phyloP scores from a whole-genome alignment of 2,113 vertebrate species.

The Dunckerocampus dactyliophorus region DNA sequence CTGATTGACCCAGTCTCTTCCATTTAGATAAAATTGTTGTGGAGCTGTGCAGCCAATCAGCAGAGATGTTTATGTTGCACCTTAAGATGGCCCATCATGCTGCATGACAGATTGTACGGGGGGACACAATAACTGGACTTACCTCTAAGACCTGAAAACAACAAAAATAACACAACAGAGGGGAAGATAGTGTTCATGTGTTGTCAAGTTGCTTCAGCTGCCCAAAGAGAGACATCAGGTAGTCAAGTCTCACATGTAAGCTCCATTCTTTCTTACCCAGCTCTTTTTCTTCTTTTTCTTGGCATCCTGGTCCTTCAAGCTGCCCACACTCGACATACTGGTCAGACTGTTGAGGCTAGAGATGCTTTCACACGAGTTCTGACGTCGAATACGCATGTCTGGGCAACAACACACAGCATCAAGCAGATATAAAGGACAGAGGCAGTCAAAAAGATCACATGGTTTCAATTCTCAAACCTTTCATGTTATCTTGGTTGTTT shows the following conservation, averaged over 20 bases:
- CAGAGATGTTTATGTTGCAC: slow-evolving; percentile 31
- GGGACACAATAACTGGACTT: slow-evolving; percentile 29
- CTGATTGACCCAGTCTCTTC: slow-evolving; percentile 25
- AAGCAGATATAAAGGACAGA: background rate
- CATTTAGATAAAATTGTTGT: too few relatives aligned
- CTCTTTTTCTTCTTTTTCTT: slow-evolving; percentile 98
- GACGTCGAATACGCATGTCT: slow-evolving; percentile 87
- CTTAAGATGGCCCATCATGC: slow-evolving; percentile 30
- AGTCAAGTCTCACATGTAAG: background rate
- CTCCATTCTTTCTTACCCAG: slow-evolving; percentile 77
- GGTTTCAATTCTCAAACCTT: slow-evolving; percentile 69
- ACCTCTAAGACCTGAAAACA: slow-evolving; percentile 53
- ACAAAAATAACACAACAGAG: slow-evolving; percentile 43
- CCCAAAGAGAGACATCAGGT: slow-evolving; percentile 8
- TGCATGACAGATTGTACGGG: slow-evolving; percentile 15
- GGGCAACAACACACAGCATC: background rate
- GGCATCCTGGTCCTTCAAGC: slow-evolving; percentile 86
- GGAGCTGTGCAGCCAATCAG: slow-evolving; percentile 25
- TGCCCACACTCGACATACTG: slow-evolving; percentile 90
- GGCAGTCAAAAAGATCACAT: background rate
- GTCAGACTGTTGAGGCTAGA: slow-evolving; percentile 94
- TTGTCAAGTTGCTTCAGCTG: slow-evolving; percentile 11
- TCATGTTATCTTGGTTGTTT: slow-evolving; percentile 78
- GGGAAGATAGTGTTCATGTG: slow-evolving; percentile 42
- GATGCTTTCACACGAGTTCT: slow-evolving; percentile 96